Percentiles rank a stretch among this genome's conserved stretches.
These are phyloP conservation scores for Prinia subflava DNA, from an alignment of 2,113 vertebrate species.

Conservation along the genomic window DNA sequence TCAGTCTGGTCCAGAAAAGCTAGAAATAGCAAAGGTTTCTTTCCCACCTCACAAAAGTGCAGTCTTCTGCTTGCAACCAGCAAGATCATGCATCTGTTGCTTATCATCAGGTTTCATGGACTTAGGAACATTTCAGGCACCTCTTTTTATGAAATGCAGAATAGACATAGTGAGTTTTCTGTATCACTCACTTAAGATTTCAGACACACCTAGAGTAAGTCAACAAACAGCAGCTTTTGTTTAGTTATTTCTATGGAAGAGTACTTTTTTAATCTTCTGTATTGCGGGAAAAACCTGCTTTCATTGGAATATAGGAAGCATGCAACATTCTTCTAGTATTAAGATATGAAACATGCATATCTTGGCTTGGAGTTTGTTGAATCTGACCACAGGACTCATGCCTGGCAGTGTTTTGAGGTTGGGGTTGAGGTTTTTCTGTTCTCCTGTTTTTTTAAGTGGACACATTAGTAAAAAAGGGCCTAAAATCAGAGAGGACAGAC, in stretches of 20 bases:
- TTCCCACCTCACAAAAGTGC: not conserved
- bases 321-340: not conserved
- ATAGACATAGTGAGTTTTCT: not conserved
- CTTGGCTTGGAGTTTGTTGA: not conserved
- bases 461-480: not conserved
- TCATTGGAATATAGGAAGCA: not conserved
- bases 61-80: not conserved
- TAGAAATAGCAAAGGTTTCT: not conserved
- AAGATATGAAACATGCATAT: not conserved
- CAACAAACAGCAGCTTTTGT: not conserved
- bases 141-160: not conserved
- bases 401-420: not conserved
- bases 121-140: not conserved
- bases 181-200: not conserved
- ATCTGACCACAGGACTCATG: not conserved
- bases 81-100: not conserved
- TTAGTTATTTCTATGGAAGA: not conserved
- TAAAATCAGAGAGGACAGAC: not conserved
- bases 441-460: not conserved
- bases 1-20: not conserved
- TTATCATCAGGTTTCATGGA: not conserved
- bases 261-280: not conserved
- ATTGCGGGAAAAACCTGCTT: not conserved
- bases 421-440: not conserved
- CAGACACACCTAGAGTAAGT: not conserved